Base-by-base conservation (phyloP, 2,113 vertebrate genomes). In the Gnathonemus longibarbis region DNA sequence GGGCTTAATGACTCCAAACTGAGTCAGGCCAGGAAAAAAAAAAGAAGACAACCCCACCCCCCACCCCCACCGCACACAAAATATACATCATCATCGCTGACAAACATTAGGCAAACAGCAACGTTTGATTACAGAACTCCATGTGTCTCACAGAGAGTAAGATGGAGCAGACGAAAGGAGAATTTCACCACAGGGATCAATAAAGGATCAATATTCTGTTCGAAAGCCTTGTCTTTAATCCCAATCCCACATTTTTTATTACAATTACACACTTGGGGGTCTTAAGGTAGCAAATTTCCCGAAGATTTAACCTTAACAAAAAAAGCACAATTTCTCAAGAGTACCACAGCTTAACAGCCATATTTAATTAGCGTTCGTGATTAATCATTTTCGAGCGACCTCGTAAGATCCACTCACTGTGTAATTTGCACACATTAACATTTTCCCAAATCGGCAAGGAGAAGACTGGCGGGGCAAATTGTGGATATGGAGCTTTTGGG, bases 1-100 rank as follows among this genome's bases (percentile, higher is more conserved):
- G 87, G 52, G 74, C 91, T 88, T 91, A 88, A 93, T 89, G 91
- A 91, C 92, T 46, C 58, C 62, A 87, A 91, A 88, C 90, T 89
- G 91, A 92, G 93, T 93, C 89, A 91, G 91, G 90, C 53, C 88
- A 90, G 91, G 35, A 39, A 77, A 77, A 39, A 39, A 74, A 77
- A 77, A 77, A 7, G 13, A 74, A 1, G 31, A 77, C 70, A 5
- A 80, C 10, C 1, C 35, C 70, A 10, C 21, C 62, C n/a, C n/a
- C n/a, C 9, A 10, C 58, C 58, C 58, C 58, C 62, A 56, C 53
- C 53, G 5, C 58, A n/a, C 62, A 8, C n/a, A 70, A 31, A 27
- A 70, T 11, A 5, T 11, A 70, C 4, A 70, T 70, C n/a, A 70
- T 4, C 62, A 70, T 70, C 27, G 3, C 62, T 70, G n/a, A 70